Conservation (phyloP, 2,888 invertebrate species). For the Celastrina argiolus region DNA sequence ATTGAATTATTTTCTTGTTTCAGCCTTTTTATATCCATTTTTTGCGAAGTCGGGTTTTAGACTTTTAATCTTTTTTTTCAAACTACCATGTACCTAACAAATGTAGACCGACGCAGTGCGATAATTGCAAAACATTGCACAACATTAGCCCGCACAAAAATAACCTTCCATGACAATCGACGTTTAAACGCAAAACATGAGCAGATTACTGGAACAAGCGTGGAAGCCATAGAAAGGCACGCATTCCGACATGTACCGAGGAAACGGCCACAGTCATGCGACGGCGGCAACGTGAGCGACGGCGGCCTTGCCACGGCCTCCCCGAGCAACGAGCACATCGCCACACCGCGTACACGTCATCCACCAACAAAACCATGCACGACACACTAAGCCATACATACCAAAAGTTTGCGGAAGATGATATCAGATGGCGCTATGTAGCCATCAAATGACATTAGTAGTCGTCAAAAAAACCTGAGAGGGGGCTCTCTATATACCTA, state of each 20-base stretch:
- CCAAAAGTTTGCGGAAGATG: too few species aligned
- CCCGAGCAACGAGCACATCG: conserved; percentile 36
- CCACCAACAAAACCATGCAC: conserved; percentile 36
- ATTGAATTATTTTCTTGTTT: too few species aligned
- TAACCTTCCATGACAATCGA: conserved; percentile 8
- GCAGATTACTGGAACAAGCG: conserved; percentile 18
- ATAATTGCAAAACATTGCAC: conserved; percentile 10
- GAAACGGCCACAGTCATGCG: conserved; percentile 23
- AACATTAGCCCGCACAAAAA: background rate
- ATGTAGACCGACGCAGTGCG: background rate
- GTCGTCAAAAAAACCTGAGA: too few species aligned
- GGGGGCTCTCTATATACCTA: too few species aligned
- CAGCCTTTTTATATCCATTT: too few species aligned
- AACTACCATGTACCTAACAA: too few species aligned
- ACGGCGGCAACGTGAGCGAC: conserved; percentile 41
- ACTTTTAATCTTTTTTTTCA: too few species aligned
- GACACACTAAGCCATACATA: too few species aligned
- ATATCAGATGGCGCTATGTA: too few species aligned
- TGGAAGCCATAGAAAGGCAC: conserved; percentile 27
- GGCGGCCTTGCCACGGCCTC: conserved; percentile 51
- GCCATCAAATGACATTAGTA: too few species aligned
- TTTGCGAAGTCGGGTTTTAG: too few species aligned
- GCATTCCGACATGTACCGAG: conserved; percentile 14
- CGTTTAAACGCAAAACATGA: background rate
- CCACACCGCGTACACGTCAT: conserved; percentile 35